phyloP scores from a whole-genome alignment of 2,113 vertebrate species.

The Bos javanicus region DNA sequence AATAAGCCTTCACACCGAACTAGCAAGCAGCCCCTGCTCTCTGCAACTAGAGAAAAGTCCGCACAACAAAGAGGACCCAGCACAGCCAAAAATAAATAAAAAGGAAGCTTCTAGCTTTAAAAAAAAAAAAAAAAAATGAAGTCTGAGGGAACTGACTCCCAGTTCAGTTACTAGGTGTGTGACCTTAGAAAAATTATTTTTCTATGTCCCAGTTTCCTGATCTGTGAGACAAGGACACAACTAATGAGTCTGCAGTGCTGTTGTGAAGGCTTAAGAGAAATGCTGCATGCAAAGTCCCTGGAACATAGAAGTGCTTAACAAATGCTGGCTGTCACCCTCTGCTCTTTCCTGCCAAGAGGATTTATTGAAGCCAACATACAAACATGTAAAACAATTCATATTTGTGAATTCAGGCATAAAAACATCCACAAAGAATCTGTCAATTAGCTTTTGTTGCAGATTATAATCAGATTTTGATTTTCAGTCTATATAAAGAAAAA shows the following conservation, averaged over 20 bases:
- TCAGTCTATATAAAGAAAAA: slow-evolving; percentile 20
- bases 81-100: not conserved
- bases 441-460: not conserved
- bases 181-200: not conserved
- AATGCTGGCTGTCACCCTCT: not conserved
- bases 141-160: not conserved
- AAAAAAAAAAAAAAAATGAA: not conserved
- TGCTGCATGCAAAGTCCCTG: not conserved
- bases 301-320: not conserved
- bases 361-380: not conserved
- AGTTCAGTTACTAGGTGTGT: not conserved
- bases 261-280: not conserved
- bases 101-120: not conserved
- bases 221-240: not conserved
- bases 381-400: not conserved
- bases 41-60: not conserved
- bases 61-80: not conserved
- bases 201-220: not conserved
- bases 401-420: not conserved
- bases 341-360: not conserved
- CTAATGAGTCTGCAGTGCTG: not conserved
- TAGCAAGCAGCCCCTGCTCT: not conserved
- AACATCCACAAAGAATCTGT: not conserved
- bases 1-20: not conserved
- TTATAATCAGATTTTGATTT: not conserved